These are phyloP conservation scores for Lithophane socia DNA, from an alignment of 2,888 invertebrate genomes.

Conservation along the genomic window DNA sequence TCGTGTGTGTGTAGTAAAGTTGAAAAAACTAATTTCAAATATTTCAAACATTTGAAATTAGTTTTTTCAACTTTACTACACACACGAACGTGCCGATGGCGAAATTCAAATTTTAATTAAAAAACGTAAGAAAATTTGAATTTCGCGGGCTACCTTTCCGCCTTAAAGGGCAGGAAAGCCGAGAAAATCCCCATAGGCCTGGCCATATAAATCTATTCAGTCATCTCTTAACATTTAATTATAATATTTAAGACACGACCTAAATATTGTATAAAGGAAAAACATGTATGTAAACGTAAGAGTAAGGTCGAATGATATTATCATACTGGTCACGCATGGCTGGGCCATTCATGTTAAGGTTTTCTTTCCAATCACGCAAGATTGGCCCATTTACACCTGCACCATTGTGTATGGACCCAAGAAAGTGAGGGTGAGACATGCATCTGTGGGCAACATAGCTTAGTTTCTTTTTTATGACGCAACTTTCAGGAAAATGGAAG, in stretches of 20 bases:
- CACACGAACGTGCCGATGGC: neutral
- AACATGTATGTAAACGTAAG: conserved; percentile 24
- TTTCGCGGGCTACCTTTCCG: too few species aligned
- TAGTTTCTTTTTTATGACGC: neutral
- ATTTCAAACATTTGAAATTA: neutral
- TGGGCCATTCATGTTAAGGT: conserved; percentile 55
- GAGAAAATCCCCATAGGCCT: neutral
- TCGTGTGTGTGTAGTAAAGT: too few species aligned
- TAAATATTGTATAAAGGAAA: conserved; percentile 30
- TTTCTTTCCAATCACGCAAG: conserved; percentile 42
- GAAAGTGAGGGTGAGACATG: conserved; percentile 6
- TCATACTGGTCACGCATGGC: conserved; percentile 49
- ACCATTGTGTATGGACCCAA: neutral
- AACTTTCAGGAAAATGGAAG: neutral
- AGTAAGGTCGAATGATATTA: conserved; percentile 51
- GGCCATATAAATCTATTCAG: neutral
- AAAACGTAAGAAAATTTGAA: too few species aligned
- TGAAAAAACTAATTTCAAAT: too few species aligned
- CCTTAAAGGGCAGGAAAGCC: neutral
- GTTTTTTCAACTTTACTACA: too few species aligned
- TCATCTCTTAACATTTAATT: neutral
- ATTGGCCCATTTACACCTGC: conserved; percentile 32
- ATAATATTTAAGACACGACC: neutral
- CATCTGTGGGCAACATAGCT: neutral
- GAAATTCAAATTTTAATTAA: too few species aligned